phyloP scores from a whole-genome alignment of 2,113 vertebrate species.

The Jacana jacana region DNA sequence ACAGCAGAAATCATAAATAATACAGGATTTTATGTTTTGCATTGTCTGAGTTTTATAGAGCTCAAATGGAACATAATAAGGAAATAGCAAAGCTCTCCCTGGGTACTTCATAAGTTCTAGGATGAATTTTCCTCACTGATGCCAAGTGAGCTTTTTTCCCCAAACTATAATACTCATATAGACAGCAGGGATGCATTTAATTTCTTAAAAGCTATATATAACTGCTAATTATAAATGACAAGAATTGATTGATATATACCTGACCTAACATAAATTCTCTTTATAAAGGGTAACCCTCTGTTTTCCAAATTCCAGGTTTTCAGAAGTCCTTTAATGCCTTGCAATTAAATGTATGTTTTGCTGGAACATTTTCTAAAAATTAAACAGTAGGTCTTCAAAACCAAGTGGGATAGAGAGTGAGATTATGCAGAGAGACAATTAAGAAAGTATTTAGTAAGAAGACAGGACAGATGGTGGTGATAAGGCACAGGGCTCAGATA shows the following conservation, averaged over 20 bases:
- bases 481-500: not conserved
- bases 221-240: not conserved
- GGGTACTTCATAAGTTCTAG: not conserved
- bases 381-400: not conserved
- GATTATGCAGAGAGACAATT: not conserved
- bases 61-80: conserved; percentile 49
- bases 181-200: not conserved
- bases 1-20: conserved; percentile 58
- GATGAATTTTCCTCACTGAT: not conserved
- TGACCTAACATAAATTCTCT: not conserved
- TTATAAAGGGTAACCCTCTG: not conserved
- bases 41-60: conserved; percentile 36
- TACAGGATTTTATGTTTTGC: conserved; percentile 43
- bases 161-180: not conserved
- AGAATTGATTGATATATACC: not conserved
- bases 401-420: not conserved
- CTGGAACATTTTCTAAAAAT: not conserved
- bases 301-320: not conserved
- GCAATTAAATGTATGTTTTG: not conserved
- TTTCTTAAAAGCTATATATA: conserved; percentile 11
- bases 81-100: conserved; percentile 51
- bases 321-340: not conserved
- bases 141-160: not conserved
- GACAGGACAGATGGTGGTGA: not conserved
- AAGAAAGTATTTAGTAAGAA: not conserved